A percentile compares a stretch with the other conserved stretches of the same genome.
Conservation (phyloP, 2,888 invertebrate species). For the Ennomos quercinarius region DNA sequence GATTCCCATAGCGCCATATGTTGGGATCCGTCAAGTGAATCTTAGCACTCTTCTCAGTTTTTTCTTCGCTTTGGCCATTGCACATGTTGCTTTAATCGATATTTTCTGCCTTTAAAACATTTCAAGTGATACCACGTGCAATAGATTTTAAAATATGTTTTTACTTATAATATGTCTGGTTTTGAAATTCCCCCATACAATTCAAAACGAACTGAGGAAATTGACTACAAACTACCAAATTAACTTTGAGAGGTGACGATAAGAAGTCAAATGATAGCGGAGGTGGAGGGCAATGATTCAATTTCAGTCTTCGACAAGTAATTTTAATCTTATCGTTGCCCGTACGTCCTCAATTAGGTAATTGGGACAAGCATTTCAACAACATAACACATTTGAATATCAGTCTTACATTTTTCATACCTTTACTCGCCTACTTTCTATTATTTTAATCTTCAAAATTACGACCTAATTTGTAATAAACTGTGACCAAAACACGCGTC, state of each 20-base stretch:
- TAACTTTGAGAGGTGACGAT: slow-evolving; percentile 9
- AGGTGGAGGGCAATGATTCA: slow-evolving; percentile 44
- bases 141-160: slow-evolving; percentile 12
- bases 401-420: not conserved
- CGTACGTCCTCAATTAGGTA: slow-evolving; percentile 42
- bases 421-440: not conserved
- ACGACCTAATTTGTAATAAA: no score
- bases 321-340: slow-evolving; percentile 49
- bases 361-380: slow-evolving; percentile 35
- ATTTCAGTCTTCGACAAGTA: slow-evolving; percentile 36
- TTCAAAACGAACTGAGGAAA: no score
- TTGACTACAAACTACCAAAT: slow-evolving; percentile 12
- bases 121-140: slow-evolving; percentile 50
- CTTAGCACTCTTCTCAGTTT: slow-evolving; percentile 46
- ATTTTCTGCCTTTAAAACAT: slow-evolving; percentile 14
- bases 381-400: no score
- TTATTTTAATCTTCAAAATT: no score
- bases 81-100: slow-evolving; percentile 47
- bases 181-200: no score
- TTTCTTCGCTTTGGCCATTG: slow-evolving; percentile 43
- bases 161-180: not conserved
- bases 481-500: not conserved
- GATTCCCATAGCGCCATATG: slow-evolving; percentile 66
- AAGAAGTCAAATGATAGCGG: slow-evolving; percentile 34
- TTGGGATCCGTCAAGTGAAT: slow-evolving; percentile 62